Conservation (phyloP, 2,888 invertebrate genomes). For the Lochmaea capreae region DNA sequence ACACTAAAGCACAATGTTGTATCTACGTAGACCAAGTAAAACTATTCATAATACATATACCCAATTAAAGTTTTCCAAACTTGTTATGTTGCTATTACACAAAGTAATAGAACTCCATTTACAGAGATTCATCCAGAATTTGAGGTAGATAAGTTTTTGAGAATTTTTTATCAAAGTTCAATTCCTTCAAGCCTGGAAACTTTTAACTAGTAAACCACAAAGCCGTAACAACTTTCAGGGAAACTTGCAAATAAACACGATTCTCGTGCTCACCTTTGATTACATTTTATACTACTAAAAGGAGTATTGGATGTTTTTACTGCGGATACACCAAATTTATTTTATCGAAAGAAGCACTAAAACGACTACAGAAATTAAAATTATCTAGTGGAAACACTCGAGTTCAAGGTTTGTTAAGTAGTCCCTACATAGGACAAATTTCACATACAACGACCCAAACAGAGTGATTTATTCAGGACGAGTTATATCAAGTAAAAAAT, state of each 20-base stretch:
- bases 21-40: no score
- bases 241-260: not conserved
- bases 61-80: not conserved
- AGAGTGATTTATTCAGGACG: no score
- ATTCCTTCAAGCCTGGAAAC: not conserved
- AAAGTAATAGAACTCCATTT: constrained; percentile 3
- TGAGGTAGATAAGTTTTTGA: not conserved
- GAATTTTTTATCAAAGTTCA: constrained; percentile 13
- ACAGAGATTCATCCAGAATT: not conserved
- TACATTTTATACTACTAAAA: not conserved
- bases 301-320: not conserved
- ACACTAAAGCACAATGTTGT: no score
- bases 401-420: not conserved
- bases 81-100: not conserved
- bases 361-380: not conserved
- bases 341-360: not conserved
- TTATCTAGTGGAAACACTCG: not conserved
- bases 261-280: constrained; percentile 1
- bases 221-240: not conserved
- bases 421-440: not conserved
- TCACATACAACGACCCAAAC: not conserved
- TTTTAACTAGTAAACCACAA: constrained; percentile 16
- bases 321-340: not conserved
- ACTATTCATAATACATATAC: not conserved
- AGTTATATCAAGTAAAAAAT: not conserved